Evolutionary conservation across 2,113 vertebrate genomes (phyloP).

Genomic region (Fregetta grallaria): DNA sequence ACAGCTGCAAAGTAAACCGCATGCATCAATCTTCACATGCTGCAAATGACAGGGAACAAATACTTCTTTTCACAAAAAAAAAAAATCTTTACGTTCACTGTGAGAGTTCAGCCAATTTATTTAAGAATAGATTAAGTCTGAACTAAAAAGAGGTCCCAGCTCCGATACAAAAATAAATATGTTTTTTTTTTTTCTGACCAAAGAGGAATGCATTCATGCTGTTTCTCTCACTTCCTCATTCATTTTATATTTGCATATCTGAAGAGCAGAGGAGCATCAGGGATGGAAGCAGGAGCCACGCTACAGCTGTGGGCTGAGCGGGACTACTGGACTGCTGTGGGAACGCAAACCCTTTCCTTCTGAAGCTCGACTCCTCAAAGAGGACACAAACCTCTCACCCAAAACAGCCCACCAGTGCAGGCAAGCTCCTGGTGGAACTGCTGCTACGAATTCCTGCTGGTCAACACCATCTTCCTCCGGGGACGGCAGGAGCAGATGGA

Average conservation of each 20-base stretch:
- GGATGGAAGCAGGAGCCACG: not conserved
- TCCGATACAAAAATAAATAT: not conserved
- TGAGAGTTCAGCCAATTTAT: not conserved
- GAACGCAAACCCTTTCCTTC: not conserved
- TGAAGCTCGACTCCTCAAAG: not conserved
- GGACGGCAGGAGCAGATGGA: not conserved
- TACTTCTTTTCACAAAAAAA: not conserved
- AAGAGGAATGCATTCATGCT: not conserved
- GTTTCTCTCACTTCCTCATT: not conserved
- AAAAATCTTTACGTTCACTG: accelerated
- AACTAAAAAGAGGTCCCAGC: not conserved
- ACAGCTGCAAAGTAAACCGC: not conserved
- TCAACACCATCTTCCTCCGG: not conserved
- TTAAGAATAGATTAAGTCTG: not conserved
- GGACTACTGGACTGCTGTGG: not conserved
- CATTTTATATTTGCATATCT: not conserved
- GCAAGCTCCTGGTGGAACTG: not conserved
- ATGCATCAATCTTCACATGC: not conserved
- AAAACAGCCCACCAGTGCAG: too few species aligned
- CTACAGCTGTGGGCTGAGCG: not conserved
- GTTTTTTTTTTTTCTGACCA: not conserved
- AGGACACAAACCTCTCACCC: not conserved
- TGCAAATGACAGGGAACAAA: not conserved
- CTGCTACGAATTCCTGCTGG: not conserved
- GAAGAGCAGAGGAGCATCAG: not conserved